Conservation (phyloP, 2,888 invertebrate species). For the Meteorus cinctellus region DNA sequence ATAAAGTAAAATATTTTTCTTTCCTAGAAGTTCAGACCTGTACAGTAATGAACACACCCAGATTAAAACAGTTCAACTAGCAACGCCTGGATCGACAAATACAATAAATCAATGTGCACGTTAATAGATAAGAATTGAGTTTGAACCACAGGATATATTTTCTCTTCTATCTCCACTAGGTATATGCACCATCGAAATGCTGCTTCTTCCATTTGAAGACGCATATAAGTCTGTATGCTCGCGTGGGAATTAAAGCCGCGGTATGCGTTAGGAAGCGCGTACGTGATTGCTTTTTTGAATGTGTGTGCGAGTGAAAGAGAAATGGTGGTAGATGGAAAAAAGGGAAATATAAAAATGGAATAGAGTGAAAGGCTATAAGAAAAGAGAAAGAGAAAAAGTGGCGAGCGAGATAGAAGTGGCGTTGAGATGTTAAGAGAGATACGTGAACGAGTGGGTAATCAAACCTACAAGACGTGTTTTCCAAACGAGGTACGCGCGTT, state of each 20-base stretch:
- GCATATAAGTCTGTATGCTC: conserved; percentile 23
- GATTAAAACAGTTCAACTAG: background rate
- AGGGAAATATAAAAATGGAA: conserved; percentile 21
- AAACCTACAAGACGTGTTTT: conserved; percentile 49
- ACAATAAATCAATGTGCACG: background rate
- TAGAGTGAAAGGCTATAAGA: conserved; percentile 27
- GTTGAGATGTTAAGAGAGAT: conserved; percentile 30
- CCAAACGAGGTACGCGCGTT: conserved; percentile 33
- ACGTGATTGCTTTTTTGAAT: conserved; percentile 65
- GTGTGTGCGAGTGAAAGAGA: conserved; percentile 45
- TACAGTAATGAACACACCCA: background rate
- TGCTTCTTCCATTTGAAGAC: background rate
- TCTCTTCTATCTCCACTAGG: background rate
- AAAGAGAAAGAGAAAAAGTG: conserved; percentile 21
- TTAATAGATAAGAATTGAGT: background rate
- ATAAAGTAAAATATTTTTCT: background rate
- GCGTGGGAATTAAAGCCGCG: conserved; percentile 61
- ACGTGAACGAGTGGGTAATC: conserved; percentile 47
- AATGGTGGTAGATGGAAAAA: conserved; percentile 29
- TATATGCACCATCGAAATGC: background rate
- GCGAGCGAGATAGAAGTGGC: conserved; percentile 3
- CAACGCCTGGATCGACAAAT: conserved; percentile 32
- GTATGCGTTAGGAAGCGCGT: conserved; percentile 58
- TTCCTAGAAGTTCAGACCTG: background rate
- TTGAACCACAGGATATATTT: background rate